Percentiles rank a stretch among this genome's conserved stretches.
Evolutionary conservation across 2,888 invertebrate genomes (phyloP).

Genomic region (Polydrusus cervinus): DNA sequence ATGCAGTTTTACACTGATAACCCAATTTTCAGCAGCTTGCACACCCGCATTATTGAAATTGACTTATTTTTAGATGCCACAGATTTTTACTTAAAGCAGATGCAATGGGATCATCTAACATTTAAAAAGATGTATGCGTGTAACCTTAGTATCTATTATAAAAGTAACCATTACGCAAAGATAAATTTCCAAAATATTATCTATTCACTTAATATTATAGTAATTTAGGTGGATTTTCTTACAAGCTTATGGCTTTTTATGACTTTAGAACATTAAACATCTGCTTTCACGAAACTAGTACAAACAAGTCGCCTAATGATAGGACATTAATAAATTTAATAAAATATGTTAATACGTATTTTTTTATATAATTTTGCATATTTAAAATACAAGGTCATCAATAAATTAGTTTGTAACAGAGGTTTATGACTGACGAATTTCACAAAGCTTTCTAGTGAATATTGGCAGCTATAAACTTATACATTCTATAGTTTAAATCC

Average conservation of each 20-base stretch:
- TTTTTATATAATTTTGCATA: conserved; percentile 3
- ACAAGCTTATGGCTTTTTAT: neutral
- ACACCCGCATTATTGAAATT: conserved; percentile 26
- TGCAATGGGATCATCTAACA: conserved; percentile 4
- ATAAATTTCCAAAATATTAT: conserved; percentile 3
- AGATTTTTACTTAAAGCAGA: conserved; percentile 25
- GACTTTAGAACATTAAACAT: conserved; percentile 2
- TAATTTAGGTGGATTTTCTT: neutral
- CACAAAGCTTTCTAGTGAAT: neutral
- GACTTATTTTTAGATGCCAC: conserved; percentile 33
- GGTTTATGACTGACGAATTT: conserved; percentile 1
- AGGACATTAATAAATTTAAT: neutral
- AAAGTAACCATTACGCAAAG: conserved; percentile 10
- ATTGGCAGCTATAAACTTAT: too few species aligned
- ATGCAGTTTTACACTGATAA: conserved; percentile 49
- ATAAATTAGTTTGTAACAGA: neutral
- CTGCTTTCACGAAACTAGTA: conserved; percentile 16
- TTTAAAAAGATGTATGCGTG: neutral
- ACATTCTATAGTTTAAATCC: too few species aligned
- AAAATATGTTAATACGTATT: conserved; percentile 1
- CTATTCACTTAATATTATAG: neutral
- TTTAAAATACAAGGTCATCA: conserved; percentile 3
- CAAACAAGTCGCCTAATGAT: conserved; percentile 1
- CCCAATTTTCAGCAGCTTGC: conserved; percentile 43
- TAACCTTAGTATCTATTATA: neutral